These are phyloP conservation scores for Lemur catta DNA, from an alignment of 2,797 vertebrate genomes.

Conservation along the genomic window DNA sequence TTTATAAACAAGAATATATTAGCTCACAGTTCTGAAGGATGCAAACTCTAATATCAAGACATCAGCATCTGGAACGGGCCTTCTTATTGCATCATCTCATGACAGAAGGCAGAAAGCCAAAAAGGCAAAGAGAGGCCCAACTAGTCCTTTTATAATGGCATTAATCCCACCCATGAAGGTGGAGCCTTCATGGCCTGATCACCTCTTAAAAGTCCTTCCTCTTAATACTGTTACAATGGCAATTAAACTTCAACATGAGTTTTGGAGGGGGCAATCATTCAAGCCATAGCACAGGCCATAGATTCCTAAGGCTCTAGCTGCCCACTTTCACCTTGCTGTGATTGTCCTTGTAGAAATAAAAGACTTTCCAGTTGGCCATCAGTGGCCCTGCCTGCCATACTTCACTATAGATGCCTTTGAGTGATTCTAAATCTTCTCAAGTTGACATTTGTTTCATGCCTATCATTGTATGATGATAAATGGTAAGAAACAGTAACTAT, in stretches of 20 bases:
- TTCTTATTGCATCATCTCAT: not conserved
- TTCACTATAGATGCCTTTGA: not conserved
- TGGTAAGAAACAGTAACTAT: not conserved
- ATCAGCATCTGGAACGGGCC: not conserved
- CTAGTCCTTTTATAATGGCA: not conserved
- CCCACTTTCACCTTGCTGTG: not conserved
- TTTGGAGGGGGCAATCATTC: not conserved
- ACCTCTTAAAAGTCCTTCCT: not conserved
- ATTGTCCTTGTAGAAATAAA: not conserved
- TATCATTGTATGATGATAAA: not conserved
- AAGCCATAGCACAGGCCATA: not conserved
- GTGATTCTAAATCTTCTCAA: not conserved
- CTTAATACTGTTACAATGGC: not conserved
- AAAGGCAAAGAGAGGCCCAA: not conserved
- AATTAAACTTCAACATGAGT: not conserved
- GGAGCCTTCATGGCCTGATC: not conserved
- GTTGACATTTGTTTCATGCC: not conserved
- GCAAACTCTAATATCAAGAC: not conserved
- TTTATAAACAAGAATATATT: not conserved
- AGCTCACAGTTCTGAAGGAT: not conserved
- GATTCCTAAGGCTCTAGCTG: not conserved
- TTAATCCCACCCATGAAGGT: not conserved
- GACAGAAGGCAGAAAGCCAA: not conserved
- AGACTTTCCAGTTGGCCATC: not conserved
- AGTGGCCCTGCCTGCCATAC: not conserved